Base-by-base conservation (phyloP, 2,113 vertebrate species). In the Gambusia affinis region DNA sequence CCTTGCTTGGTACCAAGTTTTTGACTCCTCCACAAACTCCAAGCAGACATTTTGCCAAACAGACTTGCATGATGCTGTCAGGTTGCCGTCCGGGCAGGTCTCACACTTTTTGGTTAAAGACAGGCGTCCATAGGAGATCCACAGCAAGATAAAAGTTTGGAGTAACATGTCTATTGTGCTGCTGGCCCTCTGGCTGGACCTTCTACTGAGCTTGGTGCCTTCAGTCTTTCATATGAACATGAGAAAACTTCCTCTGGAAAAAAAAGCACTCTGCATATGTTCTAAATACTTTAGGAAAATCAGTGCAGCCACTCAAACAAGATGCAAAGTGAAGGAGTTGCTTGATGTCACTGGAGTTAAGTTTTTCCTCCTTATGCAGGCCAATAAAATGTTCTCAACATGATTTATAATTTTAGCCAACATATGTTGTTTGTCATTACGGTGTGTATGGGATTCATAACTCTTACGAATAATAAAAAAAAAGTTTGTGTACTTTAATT, bases 201-300 rank as follows among this genome's bases (percentile, higher is more conserved):
- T 51, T 12, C 78, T 76, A 78, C 47, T 87, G 76, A 74, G 67
- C 61, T 76, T 82, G 60, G 51, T 76, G 78, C 73, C 30, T 61
- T 90, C 67, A 11, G 37, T 81, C 33, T 70, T 61, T 74, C 87
- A 74, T 70, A 94, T 88, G 93, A 69, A 94, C 94, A 94, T 92
- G 2, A 77, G 66, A 37, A 44, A 81, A 78, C 86, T 87, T 87
- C 89, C 83, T 87, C 71, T 71, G 87, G n/a, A 35, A 51, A 35
- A 86, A 76, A 84, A 92, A 2, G 4, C 90, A 89, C 87, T 88
- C 73, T 89, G 90, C 88, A 90, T 90, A 78, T 84, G 79, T 84
- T 89, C 79, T 88, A 79, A 90, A 78, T 91, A 90, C 67, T 90
- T 92, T 95, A 95, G 91, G 93, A 77, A 95, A 95, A 95, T 94